Evolutionary conservation across 2,888 invertebrate species (phyloP).

Genomic region (Pseudococcus jackbeardsleyi): DNA sequence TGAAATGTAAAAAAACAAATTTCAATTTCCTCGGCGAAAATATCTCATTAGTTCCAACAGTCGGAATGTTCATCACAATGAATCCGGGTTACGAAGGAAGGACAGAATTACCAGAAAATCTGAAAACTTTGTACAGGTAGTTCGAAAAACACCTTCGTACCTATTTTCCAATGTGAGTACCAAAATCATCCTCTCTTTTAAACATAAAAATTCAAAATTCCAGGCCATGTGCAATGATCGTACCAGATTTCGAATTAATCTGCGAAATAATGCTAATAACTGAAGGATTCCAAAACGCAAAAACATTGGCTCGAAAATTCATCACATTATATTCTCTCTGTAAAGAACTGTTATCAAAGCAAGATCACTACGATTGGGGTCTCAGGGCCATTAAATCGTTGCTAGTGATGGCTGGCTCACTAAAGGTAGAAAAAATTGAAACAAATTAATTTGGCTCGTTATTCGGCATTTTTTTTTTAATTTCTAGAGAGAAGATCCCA

Average conservation of each 20-base stretch:
- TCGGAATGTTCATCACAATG: conserved; percentile 96
- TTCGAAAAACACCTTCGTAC: neutral
- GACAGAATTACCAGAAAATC: conserved; percentile 88
- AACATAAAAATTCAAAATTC: conserved; percentile 65
- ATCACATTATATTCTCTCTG: conserved; percentile 93
- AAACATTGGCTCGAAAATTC: conserved; percentile 90
- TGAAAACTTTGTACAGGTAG: conserved; percentile 73
- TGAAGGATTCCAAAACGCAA: conserved; percentile 94
- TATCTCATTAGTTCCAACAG: conserved; percentile 80
- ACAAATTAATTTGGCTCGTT: neutral
- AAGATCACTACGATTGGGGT: conserved; percentile 98
- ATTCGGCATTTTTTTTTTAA: neutral
- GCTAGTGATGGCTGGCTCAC: conserved; percentile 91
- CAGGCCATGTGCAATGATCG: conserved; percentile 97
- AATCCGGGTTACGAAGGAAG: conserved; percentile 96
- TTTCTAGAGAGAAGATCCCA: conserved; percentile 77
- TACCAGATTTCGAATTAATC: conserved; percentile 95
- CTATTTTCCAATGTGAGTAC: no score
- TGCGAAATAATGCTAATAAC: conserved; percentile 98
- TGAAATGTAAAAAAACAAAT: conserved; percentile 82
- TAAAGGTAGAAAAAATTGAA: conserved; percentile 76
- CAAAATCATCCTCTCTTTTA: neutral
- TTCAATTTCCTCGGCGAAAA: conserved; percentile 90
- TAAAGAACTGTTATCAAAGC: conserved; percentile 90
- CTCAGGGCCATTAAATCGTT: conserved; percentile 95